Evolutionary conservation across 2,888 invertebrate species (phyloP), one percentile per base, ranked within the genome.

Genomic region (Drosophila demipolita): DNA sequence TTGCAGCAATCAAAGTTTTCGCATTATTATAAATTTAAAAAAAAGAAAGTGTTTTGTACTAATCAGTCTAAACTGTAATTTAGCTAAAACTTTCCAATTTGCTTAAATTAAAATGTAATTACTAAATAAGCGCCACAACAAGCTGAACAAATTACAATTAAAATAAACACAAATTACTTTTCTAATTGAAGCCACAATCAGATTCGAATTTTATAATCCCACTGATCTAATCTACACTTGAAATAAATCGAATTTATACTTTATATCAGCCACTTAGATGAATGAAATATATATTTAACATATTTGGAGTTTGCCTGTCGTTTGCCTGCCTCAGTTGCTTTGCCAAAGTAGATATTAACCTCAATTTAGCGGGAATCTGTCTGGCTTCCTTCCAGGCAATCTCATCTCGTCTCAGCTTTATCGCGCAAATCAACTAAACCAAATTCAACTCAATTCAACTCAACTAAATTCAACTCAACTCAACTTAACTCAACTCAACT

Each of bases 321-420:
- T 26, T 23, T 9, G 15, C 7, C 12, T 17, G 32, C n/a, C n/a
- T 11, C 17, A 36, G 23, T 23, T 23, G 26, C 40, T 53, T 53
- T 40, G 45, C 33, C 8, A 8, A 45, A 38, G 17, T 38, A 59
- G 60, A 62, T 65, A 79, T 79, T 65, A 65, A 59, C 54, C 40
- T 62, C 55, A 69, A 69, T 80, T 76, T 65, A 60, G 55, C 65
- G 75, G 52, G 23, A 59, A 68, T 65, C 53, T 78, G 68, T 65
- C 59, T 66, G 67, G 69, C 75, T 69, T 48, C 45, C 33, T 40
- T 68, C 40, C 69, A 50, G 26, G n/a, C 35, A 59, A 35, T 20
- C n/a, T 50, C n/a, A 50, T 50, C 54, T 23, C 33, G 58, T 32
- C 36, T 61, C 58, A 59, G 54, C 38, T 23, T 77, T 72, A 55